phyloP scores from a whole-genome alignment of 2,888 invertebrate genomes.

The Pycnomerus fuliginosus region DNA sequence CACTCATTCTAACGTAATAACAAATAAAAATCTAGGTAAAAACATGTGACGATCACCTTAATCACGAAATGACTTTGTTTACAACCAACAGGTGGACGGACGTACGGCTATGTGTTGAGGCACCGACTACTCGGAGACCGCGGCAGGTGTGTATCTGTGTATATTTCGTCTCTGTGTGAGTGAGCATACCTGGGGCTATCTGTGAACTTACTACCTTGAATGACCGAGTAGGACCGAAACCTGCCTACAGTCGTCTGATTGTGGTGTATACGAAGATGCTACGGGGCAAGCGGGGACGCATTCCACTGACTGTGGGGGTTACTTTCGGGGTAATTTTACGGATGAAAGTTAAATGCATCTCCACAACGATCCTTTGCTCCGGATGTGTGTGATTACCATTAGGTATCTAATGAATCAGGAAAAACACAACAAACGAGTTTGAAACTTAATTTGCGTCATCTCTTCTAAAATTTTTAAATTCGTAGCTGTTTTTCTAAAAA shows the following conservation, averaged over 20 bases:
- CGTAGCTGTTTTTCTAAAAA: too few relatives aligned
- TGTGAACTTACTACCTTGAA: constrained; percentile 44
- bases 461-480: too few relatives aligned
- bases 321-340: constrained; percentile 2
- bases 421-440: too few relatives aligned
- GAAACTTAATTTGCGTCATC: too few relatives aligned
- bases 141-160: constrained; percentile 18
- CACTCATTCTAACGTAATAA: constrained; percentile 14
- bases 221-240: constrained; percentile 41
- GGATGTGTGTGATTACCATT: too few relatives aligned
- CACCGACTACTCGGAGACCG: constrained; percentile 10
- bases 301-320: constrained; percentile 14
- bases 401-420: too few relatives aligned
- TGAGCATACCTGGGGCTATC: constrained; percentile 34
- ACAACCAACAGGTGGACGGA: constrained; percentile 25
- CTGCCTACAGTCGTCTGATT: constrained; percentile 20
- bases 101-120: constrained; percentile 22
- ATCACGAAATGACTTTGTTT: constrained; percentile 19
- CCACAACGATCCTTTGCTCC: too few relatives aligned
- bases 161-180: constrained; percentile 7
- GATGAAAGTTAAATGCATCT: too few relatives aligned
- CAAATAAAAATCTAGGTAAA: constrained; percentile 4
- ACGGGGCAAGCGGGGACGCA: constrained; percentile 13
- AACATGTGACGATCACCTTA: constrained; percentile 19
- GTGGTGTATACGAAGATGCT: constrained; percentile 4